Conservation (phyloP, 1,140 invertebrate genomes). For the Cepaea nemoralis region DNA sequence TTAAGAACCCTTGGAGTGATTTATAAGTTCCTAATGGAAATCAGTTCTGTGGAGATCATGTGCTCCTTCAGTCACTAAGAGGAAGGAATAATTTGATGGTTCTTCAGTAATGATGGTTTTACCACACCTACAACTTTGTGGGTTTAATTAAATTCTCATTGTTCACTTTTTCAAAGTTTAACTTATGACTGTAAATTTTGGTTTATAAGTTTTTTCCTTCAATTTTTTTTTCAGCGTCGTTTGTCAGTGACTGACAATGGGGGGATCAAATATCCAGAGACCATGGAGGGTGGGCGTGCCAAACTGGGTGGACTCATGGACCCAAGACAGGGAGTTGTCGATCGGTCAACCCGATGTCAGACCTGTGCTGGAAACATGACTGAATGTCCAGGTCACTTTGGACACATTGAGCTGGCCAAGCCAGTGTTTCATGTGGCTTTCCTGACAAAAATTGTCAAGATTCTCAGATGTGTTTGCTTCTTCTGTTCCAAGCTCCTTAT, state of each 20-base stretch:
- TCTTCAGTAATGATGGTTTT: too few species aligned
- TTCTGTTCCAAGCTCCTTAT: constrained; percentile 96
- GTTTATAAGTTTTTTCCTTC: too few species aligned
- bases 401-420: constrained; percentile 98
- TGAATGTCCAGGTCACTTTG: constrained; percentile 99
- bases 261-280: constrained; percentile 96
- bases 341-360: constrained; percentile 89
- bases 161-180: too few species aligned
- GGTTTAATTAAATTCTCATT: too few species aligned
- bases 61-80: too few species aligned
- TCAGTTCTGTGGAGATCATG: too few species aligned
- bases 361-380: constrained; percentile 98
- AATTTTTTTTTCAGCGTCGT: constrained; percentile 80
- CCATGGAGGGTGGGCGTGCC: constrained; percentile 97
- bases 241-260: constrained; percentile 85
- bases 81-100: too few species aligned
- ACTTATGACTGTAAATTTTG: too few species aligned
- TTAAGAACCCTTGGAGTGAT: too few species aligned
- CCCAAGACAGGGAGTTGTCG: constrained; percentile 97
- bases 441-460: constrained; percentile 96
- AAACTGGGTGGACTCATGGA: constrained; percentile 99
- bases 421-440: constrained; percentile 99
- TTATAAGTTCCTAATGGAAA: too few species aligned
- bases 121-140: too few species aligned
- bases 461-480: constrained; percentile 96